Base-by-base conservation (phyloP, 92 coral and sea anemone genomes). In the Siderastrea siderea region DNA sequence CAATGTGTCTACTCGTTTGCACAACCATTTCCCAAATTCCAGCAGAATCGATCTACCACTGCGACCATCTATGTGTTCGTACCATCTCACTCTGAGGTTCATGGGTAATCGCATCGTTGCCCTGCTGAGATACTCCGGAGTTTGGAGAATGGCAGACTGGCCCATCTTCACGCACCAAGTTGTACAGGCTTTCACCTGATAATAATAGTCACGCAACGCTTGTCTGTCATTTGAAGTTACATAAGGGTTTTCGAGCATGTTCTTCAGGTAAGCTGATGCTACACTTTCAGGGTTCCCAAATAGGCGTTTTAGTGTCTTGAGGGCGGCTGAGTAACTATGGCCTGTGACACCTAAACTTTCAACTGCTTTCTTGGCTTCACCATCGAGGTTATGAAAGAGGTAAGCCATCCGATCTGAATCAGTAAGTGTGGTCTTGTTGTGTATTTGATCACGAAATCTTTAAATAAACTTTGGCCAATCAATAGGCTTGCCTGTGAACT, bases 381-480 rank as follows among this genome's bases (percentile, higher is more conserved):
- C 89, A 9, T 58, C 86, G n/a, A 91, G 85, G 52, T 87, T 81
- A 71, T 91, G 91, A 17, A 85, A 91, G 2, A 87, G 84, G 1
- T 89, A 89, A 10, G 83, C 45, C 91, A 91, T 91, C 44, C 88
- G n/a, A 68, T 88, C 89, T 11, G 91, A 84, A 62, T 91, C 94
- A 50, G 86, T 79, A 53, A 87, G 82, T 14, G 80, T 86, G 6
- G 84, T 47, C 80, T 81, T 88, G n/a, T 83, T 67, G 61, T 83
- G 83, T n/a, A 91, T 74, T 43, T 85, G 90, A 47, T 77, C 91
- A 47, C 91, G 68, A 73, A 91, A 91, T 70, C 92, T 19, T 46
- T 88, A 72, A 11, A 88, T 91, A 63, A 91, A 91, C 71, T 79
- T 50, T 0, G 93, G 90, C 71, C 79, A 90, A 47, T 86, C 91